Conservation (phyloP, 1,140 invertebrate species). For the Drosophila arawakana region DNA sequence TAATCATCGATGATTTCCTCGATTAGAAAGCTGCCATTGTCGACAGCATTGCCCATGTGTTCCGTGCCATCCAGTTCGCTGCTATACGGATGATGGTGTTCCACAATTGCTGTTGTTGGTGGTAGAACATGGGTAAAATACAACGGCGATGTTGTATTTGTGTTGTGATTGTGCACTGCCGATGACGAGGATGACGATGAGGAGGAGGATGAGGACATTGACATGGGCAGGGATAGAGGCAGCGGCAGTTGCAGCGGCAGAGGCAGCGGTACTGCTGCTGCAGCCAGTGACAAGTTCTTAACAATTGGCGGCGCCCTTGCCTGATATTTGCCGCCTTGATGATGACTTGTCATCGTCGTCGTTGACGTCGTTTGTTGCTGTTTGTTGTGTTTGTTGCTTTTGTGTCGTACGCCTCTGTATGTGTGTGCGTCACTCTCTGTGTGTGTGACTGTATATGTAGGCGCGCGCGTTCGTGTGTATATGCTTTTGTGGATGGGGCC, state of each 20-base stretch:
- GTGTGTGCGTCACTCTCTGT: slow-evolving; percentile 37
- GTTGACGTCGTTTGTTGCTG: slow-evolving; percentile 29
- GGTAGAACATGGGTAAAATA: slow-evolving; percentile 67
- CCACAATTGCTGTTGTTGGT: slow-evolving; percentile 47
- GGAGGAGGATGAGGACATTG: no score
- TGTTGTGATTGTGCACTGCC: slow-evolving; percentile 37
- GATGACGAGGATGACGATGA: slow-evolving; percentile 4
- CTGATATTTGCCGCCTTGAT: slow-evolving; percentile 71
- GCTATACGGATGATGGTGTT: slow-evolving; percentile 68
- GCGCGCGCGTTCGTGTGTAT: slow-evolving; percentile 54
- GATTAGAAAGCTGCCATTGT: slow-evolving; percentile 74
- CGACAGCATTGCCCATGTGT: slow-evolving; percentile 46
- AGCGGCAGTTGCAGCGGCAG: slow-evolving; percentile 38
- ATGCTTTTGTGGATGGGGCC: slow-evolving; percentile 4
- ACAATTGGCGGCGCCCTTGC: slow-evolving; percentile 58
- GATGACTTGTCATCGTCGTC: slow-evolving; percentile 79
- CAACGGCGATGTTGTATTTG: slow-evolving; percentile 54
- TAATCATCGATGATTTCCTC: slow-evolving; percentile 77
- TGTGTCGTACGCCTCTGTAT: slow-evolving; percentile 24
- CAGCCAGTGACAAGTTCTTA: slow-evolving; percentile 70
- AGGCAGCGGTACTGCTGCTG: slow-evolving; percentile 66
- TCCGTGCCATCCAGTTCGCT: slow-evolving; percentile 61
- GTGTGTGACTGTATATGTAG: slow-evolving; percentile 44
- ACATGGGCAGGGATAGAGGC: not conserved
- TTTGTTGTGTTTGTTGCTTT: slow-evolving; percentile 23